These are phyloP conservation scores for Heliconius himera DNA, from an alignment of 1,140 invertebrate species.

Conservation along the genomic window DNA sequence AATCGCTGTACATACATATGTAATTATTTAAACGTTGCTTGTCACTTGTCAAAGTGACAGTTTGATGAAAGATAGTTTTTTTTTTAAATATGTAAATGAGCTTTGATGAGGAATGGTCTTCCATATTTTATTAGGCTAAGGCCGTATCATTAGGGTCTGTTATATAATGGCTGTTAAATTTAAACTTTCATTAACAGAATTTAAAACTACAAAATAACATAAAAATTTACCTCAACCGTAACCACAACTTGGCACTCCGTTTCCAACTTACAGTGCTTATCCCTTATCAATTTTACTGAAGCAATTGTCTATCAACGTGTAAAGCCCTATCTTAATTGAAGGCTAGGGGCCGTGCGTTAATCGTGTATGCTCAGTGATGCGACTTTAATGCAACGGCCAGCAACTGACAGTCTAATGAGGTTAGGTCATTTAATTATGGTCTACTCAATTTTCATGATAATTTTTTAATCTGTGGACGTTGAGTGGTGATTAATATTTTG, in stretches of 20 bases:
- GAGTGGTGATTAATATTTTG: not conserved
- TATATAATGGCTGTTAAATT: too few species aligned
- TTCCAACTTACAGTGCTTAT: not conserved
- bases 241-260: not conserved
- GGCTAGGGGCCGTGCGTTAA: conserved; percentile 6
- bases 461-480: conserved; percentile 3
- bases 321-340: conserved; percentile 11
- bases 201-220: not conserved
- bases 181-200: too few species aligned
- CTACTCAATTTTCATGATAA: conserved; percentile 3
- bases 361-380: conserved; percentile 7
- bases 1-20: not conserved
- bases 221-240: not conserved
- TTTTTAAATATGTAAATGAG: not conserved
- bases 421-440: conserved; percentile 9
- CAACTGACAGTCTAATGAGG: not conserved
- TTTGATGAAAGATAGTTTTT: not conserved
- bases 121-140: not conserved
- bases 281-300: conserved; percentile 2
- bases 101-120: not conserved
- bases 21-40: not conserved
- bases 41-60: conserved; percentile 2
- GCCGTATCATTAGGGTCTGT: too few species aligned
- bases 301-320: conserved; percentile 14
- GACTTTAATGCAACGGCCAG: conserved; percentile 11